These are phyloP conservation scores for Acropternis orthonyx DNA, from an alignment of 2,797 vertebrate genomes.

Conservation along the genomic window DNA sequence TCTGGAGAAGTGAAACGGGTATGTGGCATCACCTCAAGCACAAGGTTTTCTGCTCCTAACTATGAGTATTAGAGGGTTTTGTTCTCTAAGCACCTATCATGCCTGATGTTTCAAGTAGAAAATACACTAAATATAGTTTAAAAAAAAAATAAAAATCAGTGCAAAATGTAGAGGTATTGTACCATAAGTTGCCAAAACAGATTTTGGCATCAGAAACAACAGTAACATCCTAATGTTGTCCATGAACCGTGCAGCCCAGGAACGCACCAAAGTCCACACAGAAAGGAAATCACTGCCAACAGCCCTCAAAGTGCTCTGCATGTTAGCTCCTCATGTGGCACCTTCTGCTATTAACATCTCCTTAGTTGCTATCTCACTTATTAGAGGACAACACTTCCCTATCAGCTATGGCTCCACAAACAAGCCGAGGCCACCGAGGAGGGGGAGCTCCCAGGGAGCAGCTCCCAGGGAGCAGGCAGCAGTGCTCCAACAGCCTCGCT, in stretches of 20 bases:
- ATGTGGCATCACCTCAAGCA: fast-evolving
- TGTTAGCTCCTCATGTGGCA: neutral
- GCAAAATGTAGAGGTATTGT: neutral
- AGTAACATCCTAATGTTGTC: neutral
- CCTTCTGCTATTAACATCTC: neutral
- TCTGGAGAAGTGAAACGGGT: neutral
- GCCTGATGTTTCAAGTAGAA: neutral
- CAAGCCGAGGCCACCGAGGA: neutral
- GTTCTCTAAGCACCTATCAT: neutral
- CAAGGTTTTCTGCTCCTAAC: neutral
- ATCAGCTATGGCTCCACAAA: neutral
- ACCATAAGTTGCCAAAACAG: neutral
- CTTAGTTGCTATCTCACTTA: neutral
- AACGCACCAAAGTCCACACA: fast-evolving
- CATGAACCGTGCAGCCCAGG: neutral
- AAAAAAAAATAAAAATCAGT: neutral
- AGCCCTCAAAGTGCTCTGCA: neutral
- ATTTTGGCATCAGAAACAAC: neutral
- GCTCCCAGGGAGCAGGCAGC: neutral
- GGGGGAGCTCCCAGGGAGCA: neutral
- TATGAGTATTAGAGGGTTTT: neutral
- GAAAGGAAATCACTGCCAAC: neutral
- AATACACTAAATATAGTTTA: neutral
- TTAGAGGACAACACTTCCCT: neutral
- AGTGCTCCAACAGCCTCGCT: fast-evolving